Evolutionary conservation across 2,113 vertebrate genomes (phyloP).

Genomic region (Progne subis): DNA sequence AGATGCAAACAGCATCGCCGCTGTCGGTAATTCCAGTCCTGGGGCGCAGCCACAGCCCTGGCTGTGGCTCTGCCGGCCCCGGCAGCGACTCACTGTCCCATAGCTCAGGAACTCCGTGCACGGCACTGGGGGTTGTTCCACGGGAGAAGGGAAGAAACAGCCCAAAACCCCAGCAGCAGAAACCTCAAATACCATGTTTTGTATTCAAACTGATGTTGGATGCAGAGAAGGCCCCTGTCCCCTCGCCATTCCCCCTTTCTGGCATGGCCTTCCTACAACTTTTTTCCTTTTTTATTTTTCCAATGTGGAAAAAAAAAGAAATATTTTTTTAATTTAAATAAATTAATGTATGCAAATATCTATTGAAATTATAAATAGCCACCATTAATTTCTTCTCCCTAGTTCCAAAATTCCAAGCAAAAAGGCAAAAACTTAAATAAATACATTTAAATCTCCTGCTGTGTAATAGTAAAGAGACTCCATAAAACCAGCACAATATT

Average conservation of each 20-base stretch:
- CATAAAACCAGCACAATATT: constrained; percentile 44
- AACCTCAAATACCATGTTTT: not conserved
- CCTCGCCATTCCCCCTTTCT: not conserved
- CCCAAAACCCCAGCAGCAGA: not conserved
- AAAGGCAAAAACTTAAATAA: constrained; percentile 54
- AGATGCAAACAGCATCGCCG: not conserved
- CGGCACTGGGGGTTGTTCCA: not conserved
- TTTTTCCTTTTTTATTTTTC: not conserved
- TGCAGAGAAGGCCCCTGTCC: not conserved
- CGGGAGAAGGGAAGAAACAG: not conserved
- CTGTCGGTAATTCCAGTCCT: not conserved
- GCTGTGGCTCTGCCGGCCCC: not conserved
- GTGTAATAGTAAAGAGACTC: constrained; percentile 30
- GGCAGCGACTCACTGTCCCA: not conserved
- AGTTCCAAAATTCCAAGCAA: constrained; percentile 37
- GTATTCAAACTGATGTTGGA: not conserved
- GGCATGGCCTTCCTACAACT: not conserved
- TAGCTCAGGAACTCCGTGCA: not conserved
- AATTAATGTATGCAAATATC: constrained; percentile 58
- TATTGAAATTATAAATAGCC: constrained; percentile 28
- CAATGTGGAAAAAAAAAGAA: not conserved
- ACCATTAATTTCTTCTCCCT: not conserved
- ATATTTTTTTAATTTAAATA: constrained; percentile 32
- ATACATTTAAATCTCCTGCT: constrained; percentile 33
- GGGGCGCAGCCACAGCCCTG: not conserved